Base-by-base conservation (phyloP, 2,797 vertebrate species). In the Protosalanx chinensis region DNA sequence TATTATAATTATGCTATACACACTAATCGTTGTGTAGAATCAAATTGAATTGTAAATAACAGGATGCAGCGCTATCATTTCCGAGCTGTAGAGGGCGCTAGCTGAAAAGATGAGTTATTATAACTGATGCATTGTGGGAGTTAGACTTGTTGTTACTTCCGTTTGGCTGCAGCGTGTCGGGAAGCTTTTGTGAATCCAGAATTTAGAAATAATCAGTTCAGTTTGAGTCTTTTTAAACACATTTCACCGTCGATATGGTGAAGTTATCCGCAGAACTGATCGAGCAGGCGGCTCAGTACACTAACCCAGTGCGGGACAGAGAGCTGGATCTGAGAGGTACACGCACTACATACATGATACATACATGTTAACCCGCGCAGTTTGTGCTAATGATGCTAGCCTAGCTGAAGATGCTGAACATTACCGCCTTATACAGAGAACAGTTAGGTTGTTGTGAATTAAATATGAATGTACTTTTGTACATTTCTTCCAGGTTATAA, bases 251-350 rank as follows among this genome's bases (percentile, higher is more conserved):
- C 65, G 77, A 72, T n/a, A 98, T 98, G 97, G 96, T 97, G 85
- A 97, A 98, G 74, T 79, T 98, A 41, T 96, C 96, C 12, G 96
- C 96, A 2, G 97, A 98, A 81, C 79, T 98, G 32, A 96, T 98
- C 5, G 96, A 98, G 91, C 95, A 96, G 87, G 96, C 96, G 30
- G 96, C 96, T 62, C 97, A 98, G 61, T 97, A 96, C 72, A 98
- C 97, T 0, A 98, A 97, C 79, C 95, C 96, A 0, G 93, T 97
- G 68, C 90, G 95, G 23, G 97, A 98, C 90, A 78, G 95, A 23
- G 97, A 98, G 85, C 85, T 98, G 74, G 97, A 98, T 51, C 83
- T 98, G 4, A 88, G 95, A 70, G 97, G 97, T 98, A 4, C 23
- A 27, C 23, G 1, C 23, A 27, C 23, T 27, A 27, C 23, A 27